Evolutionary conservation across 2,888 invertebrate genomes (phyloP).

Genomic region (Biston stratarius): DNA sequence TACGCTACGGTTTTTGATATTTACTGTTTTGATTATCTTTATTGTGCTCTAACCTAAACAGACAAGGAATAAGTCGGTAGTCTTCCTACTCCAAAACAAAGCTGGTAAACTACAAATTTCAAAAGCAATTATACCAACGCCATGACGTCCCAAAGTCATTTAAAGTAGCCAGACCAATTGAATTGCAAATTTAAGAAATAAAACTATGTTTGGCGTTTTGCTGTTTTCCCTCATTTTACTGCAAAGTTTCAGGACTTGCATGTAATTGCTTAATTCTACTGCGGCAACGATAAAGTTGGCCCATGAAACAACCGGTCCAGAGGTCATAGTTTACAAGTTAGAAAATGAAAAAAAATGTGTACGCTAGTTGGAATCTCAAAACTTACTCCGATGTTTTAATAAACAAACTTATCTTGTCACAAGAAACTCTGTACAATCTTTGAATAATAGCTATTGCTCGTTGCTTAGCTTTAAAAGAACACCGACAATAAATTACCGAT

Average conservation of each 20-base stretch:
- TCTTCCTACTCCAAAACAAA: slow-evolving; percentile 21
- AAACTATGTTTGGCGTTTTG: slow-evolving; percentile 74
- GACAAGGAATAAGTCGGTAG: slow-evolving; percentile 1
- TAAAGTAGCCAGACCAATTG: slow-evolving; percentile 65
- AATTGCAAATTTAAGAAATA: slow-evolving; percentile 74
- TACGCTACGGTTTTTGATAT: too few species aligned
- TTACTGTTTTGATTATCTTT: too few species aligned
- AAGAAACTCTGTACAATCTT: too few species aligned
- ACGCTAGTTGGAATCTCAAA: background rate
- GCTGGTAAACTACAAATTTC: slow-evolving; percentile 18
- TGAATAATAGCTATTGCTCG: too few species aligned
- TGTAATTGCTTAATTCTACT: slow-evolving; percentile 79
- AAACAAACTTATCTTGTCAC: slow-evolving; percentile 1
- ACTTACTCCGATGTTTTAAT: background rate
- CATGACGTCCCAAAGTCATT: slow-evolving; percentile 48
- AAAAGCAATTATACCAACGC: slow-evolving; percentile 31
- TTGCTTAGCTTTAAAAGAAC: too few species aligned
- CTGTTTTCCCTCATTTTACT: slow-evolving; percentile 64
- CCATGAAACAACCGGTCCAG: slow-evolving; percentile 47
- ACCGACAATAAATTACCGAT: too few species aligned
- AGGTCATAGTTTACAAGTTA: slow-evolving; percentile 47
- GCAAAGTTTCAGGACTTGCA: slow-evolving; percentile 73
- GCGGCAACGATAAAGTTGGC: slow-evolving; percentile 66
- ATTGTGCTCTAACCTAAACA: background rate
- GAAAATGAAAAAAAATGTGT: slow-evolving; percentile 31